These are phyloP conservation scores for Panulirus ornatus DNA, from an alignment of 1,140 invertebrate species.

Conservation along the genomic window DNA sequence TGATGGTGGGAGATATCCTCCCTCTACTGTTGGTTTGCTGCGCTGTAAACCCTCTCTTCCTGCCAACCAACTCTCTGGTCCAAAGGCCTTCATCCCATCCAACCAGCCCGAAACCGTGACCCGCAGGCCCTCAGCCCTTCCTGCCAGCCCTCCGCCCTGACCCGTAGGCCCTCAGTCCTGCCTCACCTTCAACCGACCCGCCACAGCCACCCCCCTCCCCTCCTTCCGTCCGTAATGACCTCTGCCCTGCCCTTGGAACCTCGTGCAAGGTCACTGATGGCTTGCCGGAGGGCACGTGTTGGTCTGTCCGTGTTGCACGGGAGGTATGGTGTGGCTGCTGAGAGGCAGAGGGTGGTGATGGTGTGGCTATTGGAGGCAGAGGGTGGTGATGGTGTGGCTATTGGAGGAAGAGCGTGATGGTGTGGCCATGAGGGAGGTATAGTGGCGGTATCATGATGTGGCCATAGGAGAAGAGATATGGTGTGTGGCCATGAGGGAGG, in stretches of 20 bases:
- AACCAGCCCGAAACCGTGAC: too few species aligned
- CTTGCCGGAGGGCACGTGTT: constrained; percentile 12
- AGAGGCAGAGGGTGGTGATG: neutral
- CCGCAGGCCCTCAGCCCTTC: too few species aligned
- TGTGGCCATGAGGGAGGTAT: too few species aligned
- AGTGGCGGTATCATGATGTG: too few species aligned
- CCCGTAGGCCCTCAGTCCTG: neutral
- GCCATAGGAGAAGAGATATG: too few species aligned
- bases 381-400: neutral
- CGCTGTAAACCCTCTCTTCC: too few species aligned
- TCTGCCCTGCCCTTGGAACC: constrained; percentile 36
- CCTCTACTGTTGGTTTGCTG: too few species aligned
- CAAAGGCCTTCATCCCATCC: too few species aligned
- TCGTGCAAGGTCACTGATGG: constrained; percentile 36
- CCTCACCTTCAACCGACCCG: neutral
- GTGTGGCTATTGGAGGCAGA: neutral
- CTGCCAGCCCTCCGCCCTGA: constrained; percentile 1
- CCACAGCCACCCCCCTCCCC: constrained; percentile 12
- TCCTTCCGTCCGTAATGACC: constrained; percentile 30
- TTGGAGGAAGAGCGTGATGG: too few species aligned
- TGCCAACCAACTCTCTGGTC: too few species aligned
- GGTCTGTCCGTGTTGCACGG: neutral
- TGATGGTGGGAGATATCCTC: too few species aligned
- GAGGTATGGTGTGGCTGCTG: neutral
- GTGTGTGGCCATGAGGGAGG: too few species aligned